A percentile compares a stretch with the other conserved stretches of the same genome.
Evolutionary conservation across 2,888 invertebrate genomes (phyloP).

Genomic region (Leptopilina drosophilae): DNA sequence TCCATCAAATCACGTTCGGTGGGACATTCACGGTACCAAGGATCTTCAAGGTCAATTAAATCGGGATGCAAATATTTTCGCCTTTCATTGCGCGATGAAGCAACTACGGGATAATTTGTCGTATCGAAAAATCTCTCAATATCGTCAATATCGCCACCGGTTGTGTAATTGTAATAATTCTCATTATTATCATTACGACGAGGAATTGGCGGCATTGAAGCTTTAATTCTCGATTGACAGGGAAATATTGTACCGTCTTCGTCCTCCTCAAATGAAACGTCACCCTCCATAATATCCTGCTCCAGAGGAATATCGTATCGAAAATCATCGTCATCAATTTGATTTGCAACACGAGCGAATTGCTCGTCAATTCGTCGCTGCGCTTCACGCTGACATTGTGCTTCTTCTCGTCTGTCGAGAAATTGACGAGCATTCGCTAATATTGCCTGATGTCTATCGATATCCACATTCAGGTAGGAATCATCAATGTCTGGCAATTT

Average conservation of each 20-base stretch:
- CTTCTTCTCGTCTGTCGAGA: conserved; percentile 43
- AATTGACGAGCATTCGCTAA: conserved; percentile 64
- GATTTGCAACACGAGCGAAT: conserved; percentile 52
- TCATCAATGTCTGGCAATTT: conserved; percentile 59
- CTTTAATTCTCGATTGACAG: conserved; percentile 56
- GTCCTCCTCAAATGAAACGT: conserved; percentile 63
- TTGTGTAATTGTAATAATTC: neutral
- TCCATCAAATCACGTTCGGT: conserved; percentile 63
- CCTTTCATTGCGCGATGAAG: conserved; percentile 11
- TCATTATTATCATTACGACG: conserved; percentile 9
- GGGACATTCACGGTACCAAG: conserved; percentile 61
- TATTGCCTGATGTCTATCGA: conserved; percentile 62
- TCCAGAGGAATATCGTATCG: conserved; percentile 57
- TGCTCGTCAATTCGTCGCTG: conserved; percentile 54
- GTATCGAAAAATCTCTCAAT: conserved; percentile 67
- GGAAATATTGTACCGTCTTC: conserved; percentile 52
- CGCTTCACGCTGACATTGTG: conserved; percentile 49
- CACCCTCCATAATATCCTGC: conserved; percentile 61
- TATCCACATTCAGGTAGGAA: conserved; percentile 52
- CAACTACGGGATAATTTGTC: conserved; percentile 58
- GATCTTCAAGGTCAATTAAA: conserved; percentile 69
- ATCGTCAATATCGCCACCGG: conserved; percentile 57
- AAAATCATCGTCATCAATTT: conserved; percentile 48
- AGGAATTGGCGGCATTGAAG: conserved; percentile 56
- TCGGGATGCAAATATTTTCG: conserved; percentile 62